phyloP scores from a whole-genome alignment of 2,113 vertebrate genomes.

The Chunga burmeisteri region DNA sequence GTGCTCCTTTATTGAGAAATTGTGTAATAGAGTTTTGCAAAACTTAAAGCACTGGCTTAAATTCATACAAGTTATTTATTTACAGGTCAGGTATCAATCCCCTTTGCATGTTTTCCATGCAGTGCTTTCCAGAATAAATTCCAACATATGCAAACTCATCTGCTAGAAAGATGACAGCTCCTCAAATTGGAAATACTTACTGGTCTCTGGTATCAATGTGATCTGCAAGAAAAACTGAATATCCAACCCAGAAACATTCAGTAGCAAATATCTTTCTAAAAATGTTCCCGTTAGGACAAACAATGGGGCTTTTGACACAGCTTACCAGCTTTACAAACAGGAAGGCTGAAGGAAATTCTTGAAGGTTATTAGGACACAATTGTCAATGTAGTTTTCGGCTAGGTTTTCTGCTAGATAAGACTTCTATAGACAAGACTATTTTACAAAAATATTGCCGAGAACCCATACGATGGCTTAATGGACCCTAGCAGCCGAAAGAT shows the following conservation, averaged over 20 bases:
- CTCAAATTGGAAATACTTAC: not conserved
- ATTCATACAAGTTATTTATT: not conserved
- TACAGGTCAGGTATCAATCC: not conserved
- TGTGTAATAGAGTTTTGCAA: not conserved
- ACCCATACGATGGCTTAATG: not conserved
- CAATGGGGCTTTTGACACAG: not conserved
- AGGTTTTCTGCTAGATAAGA: not conserved
- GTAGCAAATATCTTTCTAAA: not conserved
- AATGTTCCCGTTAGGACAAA: not conserved
- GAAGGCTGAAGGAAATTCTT: not conserved
- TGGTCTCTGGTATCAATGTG: not conserved
- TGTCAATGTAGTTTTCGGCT: not conserved
- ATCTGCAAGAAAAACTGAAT: not conserved
- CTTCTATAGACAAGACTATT: not conserved
- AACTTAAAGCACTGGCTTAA: conserved; percentile 8
- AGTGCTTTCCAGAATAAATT: not conserved
- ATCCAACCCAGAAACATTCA: not conserved
- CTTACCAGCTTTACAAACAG: not conserved
- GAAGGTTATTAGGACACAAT: not conserved
- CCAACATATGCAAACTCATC: not conserved
- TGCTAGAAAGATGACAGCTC: not conserved
- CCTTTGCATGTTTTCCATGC: not conserved
- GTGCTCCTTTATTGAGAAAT: conserved; percentile 1
- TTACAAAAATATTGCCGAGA: not conserved
- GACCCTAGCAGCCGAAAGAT: not conserved